phyloP scores from a whole-genome alignment of 2,888 invertebrate species.

The Didymodactylos carnosus region DNA sequence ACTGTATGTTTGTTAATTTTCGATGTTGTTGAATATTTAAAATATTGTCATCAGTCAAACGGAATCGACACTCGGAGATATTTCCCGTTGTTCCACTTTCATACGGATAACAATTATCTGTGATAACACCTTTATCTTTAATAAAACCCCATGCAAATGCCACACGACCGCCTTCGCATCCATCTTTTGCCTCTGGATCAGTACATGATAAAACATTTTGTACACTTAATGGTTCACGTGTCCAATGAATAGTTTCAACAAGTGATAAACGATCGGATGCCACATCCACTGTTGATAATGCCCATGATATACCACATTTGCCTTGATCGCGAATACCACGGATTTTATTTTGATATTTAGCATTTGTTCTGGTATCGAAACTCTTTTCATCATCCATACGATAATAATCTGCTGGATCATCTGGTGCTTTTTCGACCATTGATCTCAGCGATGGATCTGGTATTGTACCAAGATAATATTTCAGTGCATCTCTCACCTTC shows the following conservation, averaged over 20 bases:
- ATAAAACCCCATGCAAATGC: slow-evolving; percentile 12
- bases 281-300: slow-evolving; percentile 8
- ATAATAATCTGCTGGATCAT: background rate
- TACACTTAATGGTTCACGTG: slow-evolving; percentile 3
- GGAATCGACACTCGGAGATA: background rate
- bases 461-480: background rate
- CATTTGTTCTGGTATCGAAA: background rate
- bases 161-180: slow-evolving; percentile 5
- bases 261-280: slow-evolving; percentile 12
- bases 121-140: slow-evolving; percentile 8
- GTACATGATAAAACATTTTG: slow-evolving; percentile 14
- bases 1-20: background rate
- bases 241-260: background rate
- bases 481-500: background rate
- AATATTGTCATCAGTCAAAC: background rate
- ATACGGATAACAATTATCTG: slow-evolving; percentile 11
- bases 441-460: background rate
- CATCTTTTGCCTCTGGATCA: slow-evolving; percentile 1
- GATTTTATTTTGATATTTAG: background rate
- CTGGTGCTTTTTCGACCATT: background rate
- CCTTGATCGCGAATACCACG: slow-evolving; percentile 8
- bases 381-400: background rate
- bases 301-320: slow-evolving; percentile 13
- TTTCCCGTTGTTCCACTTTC: slow-evolving; percentile 10
- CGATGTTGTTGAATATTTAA: background rate